Conservation (phyloP, 2,113 vertebrate genomes). For the Ceuthmochares aereus region DNA sequence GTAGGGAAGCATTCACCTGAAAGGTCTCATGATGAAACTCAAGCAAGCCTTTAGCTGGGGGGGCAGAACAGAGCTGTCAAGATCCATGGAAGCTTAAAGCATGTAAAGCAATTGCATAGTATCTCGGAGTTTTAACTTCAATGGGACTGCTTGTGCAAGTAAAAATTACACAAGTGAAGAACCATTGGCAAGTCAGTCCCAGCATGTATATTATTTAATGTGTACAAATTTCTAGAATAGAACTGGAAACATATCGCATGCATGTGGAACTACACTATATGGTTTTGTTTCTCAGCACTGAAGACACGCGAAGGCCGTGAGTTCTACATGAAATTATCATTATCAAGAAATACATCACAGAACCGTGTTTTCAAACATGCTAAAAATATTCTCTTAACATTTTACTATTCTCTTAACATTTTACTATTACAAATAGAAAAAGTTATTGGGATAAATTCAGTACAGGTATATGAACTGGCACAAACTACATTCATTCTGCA, state of each 20-base stretch:
- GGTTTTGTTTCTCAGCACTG: background rate
- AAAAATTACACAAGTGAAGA: background rate
- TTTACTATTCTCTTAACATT: background rate
- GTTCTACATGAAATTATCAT: background rate
- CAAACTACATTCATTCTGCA: background rate
- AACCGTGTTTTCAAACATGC: background rate
- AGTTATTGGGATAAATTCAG: background rate
- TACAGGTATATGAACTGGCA: background rate
- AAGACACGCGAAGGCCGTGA: background rate
- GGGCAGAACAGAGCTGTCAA: background rate
- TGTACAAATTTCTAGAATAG: background rate
- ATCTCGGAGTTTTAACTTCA: conserved; percentile 32
- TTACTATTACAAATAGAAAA: background rate
- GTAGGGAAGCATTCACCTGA: background rate
- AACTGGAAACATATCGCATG: background rate
- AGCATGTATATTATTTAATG: background rate
- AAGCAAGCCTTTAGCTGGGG: conserved; percentile 38
- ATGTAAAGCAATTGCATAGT: conserved; percentile 24
- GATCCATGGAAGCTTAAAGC: background rate
- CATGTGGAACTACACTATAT: background rate
- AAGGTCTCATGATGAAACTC: conserved; percentile 8
- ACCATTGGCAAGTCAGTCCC: background rate
- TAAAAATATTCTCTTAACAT: background rate
- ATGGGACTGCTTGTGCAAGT: background rate
- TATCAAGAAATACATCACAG: background rate